Evolutionary conservation across 2,888 invertebrate genomes (phyloP).

Genomic region (Eupithecia inturbata): DNA sequence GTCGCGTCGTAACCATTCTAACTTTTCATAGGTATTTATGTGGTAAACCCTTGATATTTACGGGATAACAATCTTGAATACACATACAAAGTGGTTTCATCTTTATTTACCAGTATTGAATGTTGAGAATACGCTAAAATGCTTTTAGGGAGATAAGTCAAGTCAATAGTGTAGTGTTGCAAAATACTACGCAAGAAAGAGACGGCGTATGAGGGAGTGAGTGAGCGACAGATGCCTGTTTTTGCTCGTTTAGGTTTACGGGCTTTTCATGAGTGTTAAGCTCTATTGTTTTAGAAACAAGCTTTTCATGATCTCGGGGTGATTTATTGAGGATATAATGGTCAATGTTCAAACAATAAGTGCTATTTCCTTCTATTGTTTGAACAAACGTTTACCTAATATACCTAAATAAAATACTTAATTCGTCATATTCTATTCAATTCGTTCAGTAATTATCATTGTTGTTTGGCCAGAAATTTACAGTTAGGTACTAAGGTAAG

Average conservation of each 20-base stretch:
- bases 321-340: conserved; percentile 8
- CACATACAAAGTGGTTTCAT: background rate
- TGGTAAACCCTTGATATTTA: background rate
- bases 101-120: background rate
- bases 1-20: background rate
- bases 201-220: conserved; percentile 9
- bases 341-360: background rate
- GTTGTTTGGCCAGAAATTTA: background rate
- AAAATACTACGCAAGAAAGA: conserved; percentile 19
- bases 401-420: background rate
- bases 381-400: background rate
- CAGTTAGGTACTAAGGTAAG: background rate
- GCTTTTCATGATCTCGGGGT: conserved; percentile 11
- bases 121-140: background rate
- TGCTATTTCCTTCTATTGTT: background rate
- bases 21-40: background rate
- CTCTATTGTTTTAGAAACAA: conserved; percentile 15
- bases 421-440: background rate
- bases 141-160: background rate
- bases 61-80: background rate
- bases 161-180: conserved; percentile 8
- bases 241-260: conserved; percentile 10
- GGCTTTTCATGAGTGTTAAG: conserved; percentile 2
- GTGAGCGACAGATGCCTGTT: conserved; percentile 10
- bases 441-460: background rate